Evolutionary conservation across 64 coral and sea anemone genomes (phyloP), one percentile per base, ranked within the genome.

Genomic region (Pocillopora damicornis): DNA sequence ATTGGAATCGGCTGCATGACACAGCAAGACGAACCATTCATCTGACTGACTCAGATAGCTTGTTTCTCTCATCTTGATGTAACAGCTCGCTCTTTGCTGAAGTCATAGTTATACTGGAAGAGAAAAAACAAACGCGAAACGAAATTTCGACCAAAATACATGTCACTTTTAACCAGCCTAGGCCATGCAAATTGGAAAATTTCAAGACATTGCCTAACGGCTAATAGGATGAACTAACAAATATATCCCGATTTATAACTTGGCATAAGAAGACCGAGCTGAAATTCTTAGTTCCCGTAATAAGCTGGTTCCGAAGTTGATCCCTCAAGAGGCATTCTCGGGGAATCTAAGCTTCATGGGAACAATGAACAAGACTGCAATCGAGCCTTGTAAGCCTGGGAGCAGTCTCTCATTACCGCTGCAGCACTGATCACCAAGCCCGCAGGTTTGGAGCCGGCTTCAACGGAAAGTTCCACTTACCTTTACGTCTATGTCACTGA

Each of bases 401-500:
- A 18, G 20, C 14, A 16, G 14, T 16, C 62, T 18, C 14, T 64
- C 62, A 3, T 64, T 64, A 16, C 20, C 62, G 60, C 5, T 76
- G 13, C 1, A 35, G 13, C 4, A 45, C 12, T 26, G 13, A 38
- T 15, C 34, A 76, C 37, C 35, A 37, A 12, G 35, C 26, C 13
- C 13, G 6, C 25, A 5, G 25, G n/a, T 26, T 26, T 74, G 6
- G 7, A 30, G 30, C 30, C 30, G 11, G 17, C 0, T 1, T 20
- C 17, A 35, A 37, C 4, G 11, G 13, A 37, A 51, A 37, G 42
- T 15, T 15, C 14, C 26, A 81, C 80, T 0, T 83, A 83, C 80
- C 80, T 83, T 83, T 36, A 61, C 42, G 36, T 83, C n/a, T 37
- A 83, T 83, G 80, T 83, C 80, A 13, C 14, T 83, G n/a, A 68